Base-by-base conservation (phyloP, 64 coral and sea anemone species). In the Cladopsammia gracilis region DNA sequence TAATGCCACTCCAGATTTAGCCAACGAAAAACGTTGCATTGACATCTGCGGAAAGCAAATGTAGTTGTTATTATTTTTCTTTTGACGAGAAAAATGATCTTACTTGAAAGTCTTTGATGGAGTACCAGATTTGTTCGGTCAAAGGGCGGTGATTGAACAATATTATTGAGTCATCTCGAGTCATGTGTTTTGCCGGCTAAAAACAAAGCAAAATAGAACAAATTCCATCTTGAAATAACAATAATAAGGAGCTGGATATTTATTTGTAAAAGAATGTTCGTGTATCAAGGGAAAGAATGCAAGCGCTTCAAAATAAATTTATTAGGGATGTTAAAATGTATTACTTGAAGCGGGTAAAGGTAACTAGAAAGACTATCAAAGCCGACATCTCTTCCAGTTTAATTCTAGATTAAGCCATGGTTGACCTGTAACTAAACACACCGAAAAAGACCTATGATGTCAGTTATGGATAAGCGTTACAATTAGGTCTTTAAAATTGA, bases 141-240 rank as follows among this genome's bases (percentile, higher is more conserved):
- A 70, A 70, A 42, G 23, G 67, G 67, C 11, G 67, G 7, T 25
- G 2, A 12, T 70, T 34, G 34, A 34, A 34, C 34, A 34, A 34
- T 34, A 34, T 12, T 56, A 56, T 10, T 56, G 53, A 56, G 53
- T 2, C 34, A 56, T 56, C 53, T 56, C 7, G 53, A 56, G 53
- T 56, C 53, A 25, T 10, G 54, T 23, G 10, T 52, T 50, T 77
- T 77, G 7, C 48, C 5, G 53, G n/a, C 20, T 25, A 20, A 56
- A 58, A 25, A 58, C 50, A 3, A 22, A 12, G 49, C 20, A 15
- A 34, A 14, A 78, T 24, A 48, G 46, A 18, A 50, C 12, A n/a
- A 76, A 22, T 76, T 10, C 18, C 51, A 22, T 76, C 46, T 52
- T 76, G 48, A 78, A 58, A 78, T 58, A 78, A 58, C n/a, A 78